These are phyloP conservation scores for Agonopterix subpropinquella DNA, from an alignment of 2,888 invertebrate genomes.

Conservation along the genomic window DNA sequence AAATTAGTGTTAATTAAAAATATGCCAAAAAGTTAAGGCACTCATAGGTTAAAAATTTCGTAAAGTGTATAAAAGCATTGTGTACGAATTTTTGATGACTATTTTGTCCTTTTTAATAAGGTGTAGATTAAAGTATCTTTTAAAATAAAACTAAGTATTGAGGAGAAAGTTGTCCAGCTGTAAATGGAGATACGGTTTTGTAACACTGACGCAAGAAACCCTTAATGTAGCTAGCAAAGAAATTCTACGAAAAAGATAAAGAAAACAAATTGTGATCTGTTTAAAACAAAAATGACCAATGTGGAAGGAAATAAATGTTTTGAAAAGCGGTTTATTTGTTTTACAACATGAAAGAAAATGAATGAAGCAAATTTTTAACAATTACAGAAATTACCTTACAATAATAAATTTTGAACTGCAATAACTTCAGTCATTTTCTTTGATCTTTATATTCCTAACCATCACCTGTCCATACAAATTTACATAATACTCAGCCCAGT, in stretches of 20 bases:
- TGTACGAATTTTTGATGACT: slow-evolving; percentile 68
- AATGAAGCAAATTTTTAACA: slow-evolving; percentile 20
- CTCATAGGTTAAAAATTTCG: slow-evolving; percentile 32
- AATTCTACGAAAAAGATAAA: slow-evolving; percentile 19
- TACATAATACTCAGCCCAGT: background rate
- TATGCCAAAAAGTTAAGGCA: slow-evolving; percentile 40
- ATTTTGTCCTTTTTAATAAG: slow-evolving; percentile 54
- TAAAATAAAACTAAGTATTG: slow-evolving; percentile 18
- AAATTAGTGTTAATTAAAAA: slow-evolving; percentile 28
- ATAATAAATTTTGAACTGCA: background rate
- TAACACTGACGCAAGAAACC: slow-evolving; percentile 14
- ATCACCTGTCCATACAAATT: slow-evolving; percentile 9
- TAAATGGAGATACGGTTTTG: slow-evolving; percentile 27
- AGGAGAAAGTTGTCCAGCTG: slow-evolving; percentile 48
- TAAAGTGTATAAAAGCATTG: slow-evolving; percentile 44
- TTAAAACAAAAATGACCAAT: slow-evolving; percentile 60
- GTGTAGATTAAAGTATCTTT: slow-evolving; percentile 28
- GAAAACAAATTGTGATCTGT: slow-evolving; percentile 60
- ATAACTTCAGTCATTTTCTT: slow-evolving; percentile 29
- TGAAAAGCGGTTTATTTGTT: slow-evolving; percentile 42
- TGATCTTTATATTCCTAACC: slow-evolving; percentile 17
- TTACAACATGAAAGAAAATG: slow-evolving; percentile 37
- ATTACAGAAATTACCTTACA: slow-evolving; percentile 2
- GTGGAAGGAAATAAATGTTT: slow-evolving; percentile 71
- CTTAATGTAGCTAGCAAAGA: slow-evolving; percentile 38